These are phyloP conservation scores for Benitochromis conjunctus DNA, from an alignment of 2,113 vertebrate genomes.

Conservation along the genomic window DNA sequence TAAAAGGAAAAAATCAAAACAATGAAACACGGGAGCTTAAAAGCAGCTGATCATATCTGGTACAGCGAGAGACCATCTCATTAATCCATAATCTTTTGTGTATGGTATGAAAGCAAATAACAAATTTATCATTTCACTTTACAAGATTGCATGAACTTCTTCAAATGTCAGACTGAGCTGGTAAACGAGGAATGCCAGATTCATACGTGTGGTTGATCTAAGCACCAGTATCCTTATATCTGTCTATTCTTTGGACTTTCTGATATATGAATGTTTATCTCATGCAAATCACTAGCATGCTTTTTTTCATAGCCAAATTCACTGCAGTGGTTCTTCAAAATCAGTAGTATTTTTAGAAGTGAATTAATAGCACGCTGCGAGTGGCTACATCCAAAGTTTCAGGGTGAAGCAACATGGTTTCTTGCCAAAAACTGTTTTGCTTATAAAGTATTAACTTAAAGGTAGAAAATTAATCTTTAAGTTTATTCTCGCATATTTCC, in stretches of 20 bases:
- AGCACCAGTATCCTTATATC: not conserved
- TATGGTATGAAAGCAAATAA: not conserved
- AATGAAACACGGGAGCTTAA: not conserved
- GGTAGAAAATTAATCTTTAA: not conserved
- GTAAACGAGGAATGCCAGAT: not conserved
- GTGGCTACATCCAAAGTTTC: not conserved
- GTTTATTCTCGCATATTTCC: not conserved
- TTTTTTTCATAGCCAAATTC: not conserved
- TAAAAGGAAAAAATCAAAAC: rapidly evolving
- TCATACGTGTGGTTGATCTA: rapidly evolving
- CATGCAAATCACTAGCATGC: not conserved
- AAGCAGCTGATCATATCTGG: not conserved
- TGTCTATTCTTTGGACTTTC: not conserved
- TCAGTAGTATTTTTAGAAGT: not conserved
- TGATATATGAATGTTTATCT: not conserved
- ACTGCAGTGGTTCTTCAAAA: rapidly evolving
- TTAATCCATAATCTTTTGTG: not conserved
- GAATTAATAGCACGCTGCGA: not conserved
- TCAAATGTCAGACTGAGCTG: not conserved
- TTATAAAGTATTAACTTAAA: not conserved
- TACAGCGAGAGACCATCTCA: not conserved
- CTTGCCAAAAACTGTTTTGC: not conserved
- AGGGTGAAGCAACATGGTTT: rapidly evolving
- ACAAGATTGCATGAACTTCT: not conserved
- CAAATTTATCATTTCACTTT: not conserved